Evolutionary conservation across 2,797 vertebrate genomes (phyloP).

Genomic region (Sebastes alutus): DNA sequence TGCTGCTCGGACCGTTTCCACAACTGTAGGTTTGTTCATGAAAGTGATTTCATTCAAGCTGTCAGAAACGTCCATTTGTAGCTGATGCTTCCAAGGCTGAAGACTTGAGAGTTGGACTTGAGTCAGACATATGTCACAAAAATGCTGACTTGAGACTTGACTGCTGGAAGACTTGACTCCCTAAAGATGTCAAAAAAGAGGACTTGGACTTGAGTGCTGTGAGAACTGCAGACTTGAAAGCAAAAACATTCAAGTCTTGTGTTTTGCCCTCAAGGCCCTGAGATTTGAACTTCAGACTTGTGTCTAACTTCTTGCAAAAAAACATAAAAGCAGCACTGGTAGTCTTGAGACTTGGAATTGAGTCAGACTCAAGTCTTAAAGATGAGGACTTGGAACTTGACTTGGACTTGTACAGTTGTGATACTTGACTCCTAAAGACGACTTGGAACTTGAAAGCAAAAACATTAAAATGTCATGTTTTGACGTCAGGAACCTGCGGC

Average conservation of each 20-base stretch:
- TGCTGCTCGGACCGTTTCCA: slow-evolving; percentile 9
- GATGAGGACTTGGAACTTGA: background rate
- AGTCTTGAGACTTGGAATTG: background rate
- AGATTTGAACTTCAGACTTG: background rate
- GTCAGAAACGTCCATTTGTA: background rate
- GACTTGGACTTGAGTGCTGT: background rate
- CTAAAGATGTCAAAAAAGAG: background rate
- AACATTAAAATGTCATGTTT: background rate
- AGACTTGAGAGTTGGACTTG: background rate
- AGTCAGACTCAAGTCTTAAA: background rate
- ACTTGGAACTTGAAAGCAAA: background rate
- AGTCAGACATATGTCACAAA: background rate
- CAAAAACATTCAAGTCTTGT: background rate
- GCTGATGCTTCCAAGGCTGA: background rate
- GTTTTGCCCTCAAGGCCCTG: background rate
- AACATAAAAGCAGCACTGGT: background rate
- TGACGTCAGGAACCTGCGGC: background rate
- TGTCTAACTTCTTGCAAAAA: background rate
- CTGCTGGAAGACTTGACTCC: background rate
- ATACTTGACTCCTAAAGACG: background rate
- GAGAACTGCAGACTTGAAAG: background rate
- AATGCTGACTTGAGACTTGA: background rate
- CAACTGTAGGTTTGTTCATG: background rate
- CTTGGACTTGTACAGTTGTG: background rate
- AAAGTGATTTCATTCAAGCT: background rate